Evolutionary conservation across 2,113 vertebrate genomes (phyloP), one percentile per base, ranked within the genome.

Genomic region (Alaudala cheleensis): DNA sequence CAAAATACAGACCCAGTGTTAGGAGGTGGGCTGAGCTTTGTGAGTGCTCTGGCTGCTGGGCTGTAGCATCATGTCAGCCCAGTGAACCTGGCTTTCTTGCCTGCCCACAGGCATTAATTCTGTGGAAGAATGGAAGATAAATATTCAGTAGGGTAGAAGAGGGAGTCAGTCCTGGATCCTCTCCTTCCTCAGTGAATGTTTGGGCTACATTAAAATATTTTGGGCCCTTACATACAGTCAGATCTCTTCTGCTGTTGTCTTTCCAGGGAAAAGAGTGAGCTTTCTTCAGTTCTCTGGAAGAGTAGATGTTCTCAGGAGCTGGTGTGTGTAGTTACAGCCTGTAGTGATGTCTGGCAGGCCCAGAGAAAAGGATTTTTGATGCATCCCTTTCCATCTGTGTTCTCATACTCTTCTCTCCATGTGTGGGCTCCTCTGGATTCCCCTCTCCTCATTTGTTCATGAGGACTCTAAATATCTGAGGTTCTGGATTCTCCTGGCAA

Each of bases 181-280:
- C 17, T 80, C 39, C 40, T 72, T 72, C 53, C 20, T 90, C 5
- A 1, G 39, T 8, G 7, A 33, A 6, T 29, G 11, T 80, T 64
- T 42, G 9, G 11, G 11, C 33, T 76, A 2, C 13, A 22, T 82
- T 80, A 50, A 67, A 80, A 18, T 56, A 47, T 39, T 60, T 47
- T 7, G 29, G 44, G 2, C 49, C 88, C 1, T 60, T 67, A 10
- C 0, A 0, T 42, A 7, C 44, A 61, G 10, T 72, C 53, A 4
- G 4, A 21, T 65, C n/a, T 74, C 9, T 53, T 66, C 70, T 90
- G 40, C 37, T 44, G 60, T 40, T 65, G 5, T 28, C 22, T 79
- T 74, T 65, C 58, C 28, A 56, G 74, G 80, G 47, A 58, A 24
- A 23, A 44, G 50, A 56, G 14, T 2, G 26, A 81, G 10, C 22